Percentiles rank a stretch among this genome's conserved stretches.
Evolutionary conservation across 2,888 invertebrate genomes (phyloP).

Genomic region (Sphecodes monilicornis): DNA sequence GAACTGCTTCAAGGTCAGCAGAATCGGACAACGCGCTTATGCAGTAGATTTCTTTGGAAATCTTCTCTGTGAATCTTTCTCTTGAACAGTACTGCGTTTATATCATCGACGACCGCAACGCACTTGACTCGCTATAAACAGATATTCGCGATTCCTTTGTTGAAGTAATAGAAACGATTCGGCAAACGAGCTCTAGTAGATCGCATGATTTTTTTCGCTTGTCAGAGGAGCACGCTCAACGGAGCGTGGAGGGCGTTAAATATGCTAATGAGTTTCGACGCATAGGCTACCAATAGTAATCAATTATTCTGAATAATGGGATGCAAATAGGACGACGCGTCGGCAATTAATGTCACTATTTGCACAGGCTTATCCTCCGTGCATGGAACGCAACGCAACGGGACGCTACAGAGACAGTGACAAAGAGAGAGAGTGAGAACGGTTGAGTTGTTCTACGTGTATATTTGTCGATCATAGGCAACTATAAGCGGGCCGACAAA

Average conservation of each 20-base stretch:
- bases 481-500: conserved; percentile 54
- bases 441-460: too few relatives aligned
- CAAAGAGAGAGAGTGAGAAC: background rate
- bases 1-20: too few relatives aligned
- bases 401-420: background rate
- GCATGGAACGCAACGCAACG: conserved; percentile 62
- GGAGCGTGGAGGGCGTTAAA: conserved; percentile 68
- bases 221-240: background rate
- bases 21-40: too few relatives aligned
- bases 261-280: conserved; percentile 81
- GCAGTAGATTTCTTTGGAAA: background rate
- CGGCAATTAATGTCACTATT: conserved; percentile 83
- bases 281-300: conserved; percentile 81
- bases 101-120: background rate
- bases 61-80: background rate
- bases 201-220: background rate
- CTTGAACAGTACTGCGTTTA: background rate
- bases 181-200: background rate
- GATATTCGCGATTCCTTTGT: background rate
- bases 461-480: conserved; percentile 73
- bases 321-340: conserved; percentile 81
- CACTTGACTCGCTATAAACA: background rate
- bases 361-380: conserved; percentile 80
- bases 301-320: conserved; percentile 83
- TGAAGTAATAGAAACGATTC: background rate